Conservation (phyloP, 2,888 invertebrate genomes). For the Pyrrhosoma nymphula region DNA sequence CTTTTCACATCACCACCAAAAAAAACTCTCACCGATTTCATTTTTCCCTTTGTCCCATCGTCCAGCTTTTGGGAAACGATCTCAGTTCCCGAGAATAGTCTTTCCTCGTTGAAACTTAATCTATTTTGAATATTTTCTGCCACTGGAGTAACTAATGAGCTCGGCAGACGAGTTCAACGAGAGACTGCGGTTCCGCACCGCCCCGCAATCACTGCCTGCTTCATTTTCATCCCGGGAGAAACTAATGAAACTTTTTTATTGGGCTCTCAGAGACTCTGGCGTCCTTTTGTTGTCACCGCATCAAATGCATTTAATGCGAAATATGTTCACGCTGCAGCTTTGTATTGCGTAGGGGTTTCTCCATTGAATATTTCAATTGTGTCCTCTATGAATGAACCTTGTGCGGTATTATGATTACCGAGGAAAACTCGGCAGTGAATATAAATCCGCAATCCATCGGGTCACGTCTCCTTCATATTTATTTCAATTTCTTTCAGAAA, state of each 20-base stretch:
- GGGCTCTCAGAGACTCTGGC: not conserved
- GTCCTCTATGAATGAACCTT: not conserved
- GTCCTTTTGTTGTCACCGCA: not conserved
- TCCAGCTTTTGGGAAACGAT: not conserved
- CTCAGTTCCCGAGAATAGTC: not conserved
- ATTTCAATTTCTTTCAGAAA: too few relatives aligned
- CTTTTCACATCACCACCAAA: not conserved
- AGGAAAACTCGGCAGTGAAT: not conserved
- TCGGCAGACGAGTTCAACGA: not conserved
- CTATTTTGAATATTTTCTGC: constrained; percentile 21
- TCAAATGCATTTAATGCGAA: not conserved
- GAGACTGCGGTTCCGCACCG: not conserved
- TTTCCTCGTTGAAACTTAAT: not conserved
- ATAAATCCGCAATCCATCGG: not conserved
- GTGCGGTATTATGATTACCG: not conserved
- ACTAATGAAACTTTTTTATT: not conserved
- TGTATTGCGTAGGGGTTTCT: not conserved
- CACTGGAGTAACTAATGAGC: not conserved
- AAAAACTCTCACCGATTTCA: not conserved
- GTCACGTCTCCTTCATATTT: too few relatives aligned
- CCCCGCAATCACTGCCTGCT: not conserved
- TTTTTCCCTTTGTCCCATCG: not conserved
- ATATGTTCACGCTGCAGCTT: not conserved
- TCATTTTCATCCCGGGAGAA: not conserved
- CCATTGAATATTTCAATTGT: not conserved